Evolutionary conservation across 2,888 invertebrate genomes (phyloP), one percentile per base, ranked within the genome.

Genomic region (Epistrophe grossulariae): DNA sequence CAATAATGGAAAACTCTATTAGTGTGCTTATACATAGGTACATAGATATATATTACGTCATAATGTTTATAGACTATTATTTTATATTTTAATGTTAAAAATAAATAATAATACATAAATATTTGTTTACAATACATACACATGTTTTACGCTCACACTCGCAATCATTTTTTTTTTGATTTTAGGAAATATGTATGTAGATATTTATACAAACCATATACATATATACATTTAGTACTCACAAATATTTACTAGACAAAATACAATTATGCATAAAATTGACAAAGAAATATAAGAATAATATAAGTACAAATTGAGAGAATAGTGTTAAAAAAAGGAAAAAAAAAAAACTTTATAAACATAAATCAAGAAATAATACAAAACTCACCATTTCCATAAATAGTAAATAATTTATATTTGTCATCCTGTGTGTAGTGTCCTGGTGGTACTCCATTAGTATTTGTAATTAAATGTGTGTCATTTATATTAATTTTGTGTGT

Each of bases 321-420:
- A 24, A 17, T 31, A 17, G 9, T 45, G 9, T 31, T n/a, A n/a
- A n/a, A 13, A 31, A 15, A 48, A 64, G n/a, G 5, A 7, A 40
- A 7, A 17, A 64, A 55, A 19, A 52, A 59, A 80, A 59, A 79
- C 13, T 57, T 31, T 35, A 79, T 31, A 55, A 55, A 55, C 15
- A 84, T 70, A 28, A 8, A 8, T 55, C 15, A 59, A 35, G 79
- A 64, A 43, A 79, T 62, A 64, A 77, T n/a, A 82, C 50, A 73
- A 89, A 90, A 93, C 93, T 93, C 93, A 93, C 93, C 93, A 91
- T 92, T 93, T 91, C 92, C 93, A 90, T 90, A 93, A 90, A 93
- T 93, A 89, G 93, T 93, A 91, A 91, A 93, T 90, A 93, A 90
- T 90, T 91, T 92, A 90, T 91, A 92, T 91, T 92, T 92, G 90